phyloP scores from a whole-genome alignment of 2,113 vertebrate genomes.

The Melospiza melodia region DNA sequence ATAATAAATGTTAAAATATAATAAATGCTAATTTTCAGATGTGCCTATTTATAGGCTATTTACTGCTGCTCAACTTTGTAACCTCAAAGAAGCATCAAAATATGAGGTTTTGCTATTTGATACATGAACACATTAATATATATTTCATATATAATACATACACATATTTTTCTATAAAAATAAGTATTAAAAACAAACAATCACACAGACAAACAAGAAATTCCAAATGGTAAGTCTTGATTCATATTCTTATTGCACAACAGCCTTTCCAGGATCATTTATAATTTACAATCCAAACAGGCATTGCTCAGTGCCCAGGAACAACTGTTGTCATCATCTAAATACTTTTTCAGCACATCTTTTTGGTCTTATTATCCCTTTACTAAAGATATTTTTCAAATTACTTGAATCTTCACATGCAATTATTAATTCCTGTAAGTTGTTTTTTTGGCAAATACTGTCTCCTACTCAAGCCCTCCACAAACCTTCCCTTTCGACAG shows the following conservation, averaged over 20 bases:
- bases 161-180: background rate
- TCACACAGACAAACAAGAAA: background rate
- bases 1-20: background rate
- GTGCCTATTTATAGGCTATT: background rate
- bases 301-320: background rate
- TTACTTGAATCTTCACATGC: background rate
- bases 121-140: fast-evolving
- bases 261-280: background rate
- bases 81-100: background rate
- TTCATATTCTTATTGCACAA: background rate
- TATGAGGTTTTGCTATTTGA: background rate
- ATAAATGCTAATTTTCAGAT: background rate
- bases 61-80: background rate
- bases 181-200: background rate
- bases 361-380: background rate
- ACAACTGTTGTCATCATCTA: background rate
- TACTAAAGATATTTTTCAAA: background rate
- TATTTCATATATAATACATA: background rate
- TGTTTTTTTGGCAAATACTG: background rate
- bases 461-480: background rate
- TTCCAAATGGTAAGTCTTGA: background rate
- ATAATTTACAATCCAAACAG: background rate
- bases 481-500: background rate
- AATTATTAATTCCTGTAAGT: background rate
- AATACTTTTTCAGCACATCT: background rate